phyloP scores from a whole-genome alignment of 2,888 invertebrate genomes.

The Cordilura impudica region DNA sequence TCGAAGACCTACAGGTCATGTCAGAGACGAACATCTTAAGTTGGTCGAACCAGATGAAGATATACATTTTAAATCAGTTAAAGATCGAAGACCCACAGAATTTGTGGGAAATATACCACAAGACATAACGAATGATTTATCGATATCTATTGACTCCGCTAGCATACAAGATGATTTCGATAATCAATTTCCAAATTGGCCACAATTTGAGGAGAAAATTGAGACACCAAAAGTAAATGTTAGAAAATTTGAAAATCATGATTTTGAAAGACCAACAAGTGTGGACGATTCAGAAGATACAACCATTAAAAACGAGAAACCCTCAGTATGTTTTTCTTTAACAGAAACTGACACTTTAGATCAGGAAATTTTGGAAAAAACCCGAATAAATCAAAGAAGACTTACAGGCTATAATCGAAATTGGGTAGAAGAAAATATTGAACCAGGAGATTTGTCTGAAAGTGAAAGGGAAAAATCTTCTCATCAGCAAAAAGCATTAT shows the following conservation, averaged over 20 bases:
- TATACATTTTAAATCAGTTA: neutral
- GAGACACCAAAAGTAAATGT: constrained; percentile 42
- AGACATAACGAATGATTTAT: neutral
- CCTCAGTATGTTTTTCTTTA: neutral
- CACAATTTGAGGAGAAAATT: constrained; percentile 44
- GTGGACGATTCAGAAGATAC: neutral
- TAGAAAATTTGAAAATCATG: constrained; percentile 2
- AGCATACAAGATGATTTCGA: constrained; percentile 18
- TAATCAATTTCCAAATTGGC: constrained; percentile 23
- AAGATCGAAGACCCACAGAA: neutral
- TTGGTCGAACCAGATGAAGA: neutral
- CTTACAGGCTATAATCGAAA: constrained; percentile 24
- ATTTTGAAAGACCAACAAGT: neutral
- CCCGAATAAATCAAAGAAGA: constrained; percentile 1
- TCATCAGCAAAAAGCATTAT: neutral
- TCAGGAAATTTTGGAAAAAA: neutral
- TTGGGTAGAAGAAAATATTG: neutral
- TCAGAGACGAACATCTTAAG: too few species aligned
- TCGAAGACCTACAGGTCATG: neutral
- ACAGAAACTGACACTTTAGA: neutral
- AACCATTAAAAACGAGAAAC: neutral
- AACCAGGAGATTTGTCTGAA: neutral
- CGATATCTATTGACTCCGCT: neutral
- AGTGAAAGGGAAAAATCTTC: neutral
- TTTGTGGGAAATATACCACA: neutral